phyloP scores from a whole-genome alignment of 1,140 invertebrate genomes.

The Rhyzopertha dominica region DNA sequence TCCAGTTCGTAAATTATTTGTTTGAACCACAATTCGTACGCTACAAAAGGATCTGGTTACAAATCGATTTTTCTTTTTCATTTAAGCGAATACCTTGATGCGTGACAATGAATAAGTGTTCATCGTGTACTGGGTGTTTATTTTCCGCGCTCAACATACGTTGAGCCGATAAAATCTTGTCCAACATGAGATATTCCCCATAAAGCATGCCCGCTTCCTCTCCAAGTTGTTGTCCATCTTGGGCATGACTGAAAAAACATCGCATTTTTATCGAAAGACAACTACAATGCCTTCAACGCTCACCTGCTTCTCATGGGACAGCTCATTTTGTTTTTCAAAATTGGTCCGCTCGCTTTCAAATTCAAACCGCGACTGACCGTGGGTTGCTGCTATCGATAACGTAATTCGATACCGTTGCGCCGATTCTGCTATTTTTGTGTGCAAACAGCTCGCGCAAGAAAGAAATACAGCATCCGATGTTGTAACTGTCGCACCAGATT shows the following conservation, averaged over 20 bases:
- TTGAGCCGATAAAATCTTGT: conserved; percentile 85
- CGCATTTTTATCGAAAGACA: not conserved
- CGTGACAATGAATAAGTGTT: conserved; percentile 95
- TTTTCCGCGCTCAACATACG: conserved; percentile 70
- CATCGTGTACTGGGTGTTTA: conserved; percentile 81
- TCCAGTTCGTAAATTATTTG: conserved; percentile 97
- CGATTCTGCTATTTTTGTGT: too few species aligned
- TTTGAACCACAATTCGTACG: conserved; percentile 99
- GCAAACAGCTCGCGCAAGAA: too few species aligned
- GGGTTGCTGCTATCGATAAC: too few species aligned
- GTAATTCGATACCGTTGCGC: too few species aligned
- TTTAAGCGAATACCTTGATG: conserved; percentile 83
- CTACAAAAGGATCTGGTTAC: conserved; percentile 52
- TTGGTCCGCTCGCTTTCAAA: too few species aligned
- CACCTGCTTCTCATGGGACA: not conserved
- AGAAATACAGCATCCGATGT: too few species aligned
- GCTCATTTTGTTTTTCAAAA: too few species aligned
- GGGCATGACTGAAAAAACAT: conserved; percentile 26
- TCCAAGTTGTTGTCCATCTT: conserved; percentile 53
- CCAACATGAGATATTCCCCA: conserved; percentile 82
- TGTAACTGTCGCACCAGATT: too few species aligned
- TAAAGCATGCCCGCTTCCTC: conserved; percentile 71
- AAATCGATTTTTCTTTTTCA: conserved; percentile 10
- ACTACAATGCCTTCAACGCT: too few species aligned
- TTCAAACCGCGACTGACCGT: too few species aligned